These are phyloP conservation scores for Agrochola lychnidis DNA, from an alignment of 2,888 invertebrate species.

Conservation along the genomic window DNA sequence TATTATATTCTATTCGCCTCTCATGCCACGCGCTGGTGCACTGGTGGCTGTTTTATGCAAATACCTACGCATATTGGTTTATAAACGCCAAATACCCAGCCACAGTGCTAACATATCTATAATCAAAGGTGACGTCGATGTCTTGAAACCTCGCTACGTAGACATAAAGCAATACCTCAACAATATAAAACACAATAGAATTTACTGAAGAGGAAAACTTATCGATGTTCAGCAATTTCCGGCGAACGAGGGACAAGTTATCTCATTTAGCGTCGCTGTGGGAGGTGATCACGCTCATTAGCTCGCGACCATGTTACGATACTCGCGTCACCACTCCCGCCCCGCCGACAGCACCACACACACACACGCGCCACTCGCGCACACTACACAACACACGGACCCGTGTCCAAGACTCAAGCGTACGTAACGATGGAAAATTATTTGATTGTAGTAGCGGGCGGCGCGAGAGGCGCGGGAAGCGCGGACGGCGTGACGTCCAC, in stretches of 20 bases:
- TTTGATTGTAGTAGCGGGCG: conserved; percentile 47
- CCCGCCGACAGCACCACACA: conserved; percentile 1
- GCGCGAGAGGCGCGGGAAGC: background rate
- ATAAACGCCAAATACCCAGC: too few relatives aligned
- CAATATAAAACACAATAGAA: conserved; percentile 10
- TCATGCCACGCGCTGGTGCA: background rate
- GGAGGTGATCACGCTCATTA: conserved; percentile 60
- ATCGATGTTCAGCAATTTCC: conserved; percentile 30
- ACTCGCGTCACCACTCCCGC: conserved; percentile 25
- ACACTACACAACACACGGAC: background rate
- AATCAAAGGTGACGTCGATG: background rate
- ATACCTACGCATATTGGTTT: background rate
- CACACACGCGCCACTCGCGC: conserved; percentile 3
- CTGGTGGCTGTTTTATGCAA: background rate
- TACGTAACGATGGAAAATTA: conserved; percentile 61
- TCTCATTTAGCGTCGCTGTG: conserved; percentile 44
- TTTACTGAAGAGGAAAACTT: conserved; percentile 23
- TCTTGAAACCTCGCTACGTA: background rate
- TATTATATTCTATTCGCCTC: background rate
- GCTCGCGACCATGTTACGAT: conserved; percentile 33
- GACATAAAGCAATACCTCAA: conserved; percentile 1
- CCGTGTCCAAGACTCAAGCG: conserved; percentile 5
- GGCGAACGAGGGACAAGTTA: conserved; percentile 39
- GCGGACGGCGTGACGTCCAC: conserved; percentile 38
- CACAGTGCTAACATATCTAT: background rate